Conservation (phyloP, 2,797 vertebrate genomes). For the Amblyopsis hoosieri region DNA sequence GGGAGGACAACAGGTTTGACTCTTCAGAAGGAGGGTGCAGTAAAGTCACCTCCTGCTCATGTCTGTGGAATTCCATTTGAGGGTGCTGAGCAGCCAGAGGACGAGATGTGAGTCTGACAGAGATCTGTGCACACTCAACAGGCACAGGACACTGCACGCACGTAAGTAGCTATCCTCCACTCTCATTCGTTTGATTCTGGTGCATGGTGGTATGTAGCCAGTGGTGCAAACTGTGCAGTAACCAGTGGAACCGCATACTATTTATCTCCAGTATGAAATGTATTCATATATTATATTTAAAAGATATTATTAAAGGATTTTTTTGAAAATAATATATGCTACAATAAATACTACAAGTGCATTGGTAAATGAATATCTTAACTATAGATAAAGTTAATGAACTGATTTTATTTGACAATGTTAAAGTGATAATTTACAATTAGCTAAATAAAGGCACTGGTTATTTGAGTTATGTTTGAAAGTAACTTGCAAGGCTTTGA, state of each 20-base stretch:
- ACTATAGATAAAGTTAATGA: too few relatives aligned
- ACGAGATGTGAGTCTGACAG: conserved; percentile 80
- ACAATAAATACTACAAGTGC: conserved; percentile 18
- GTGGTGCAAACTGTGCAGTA: conserved; percentile 16
- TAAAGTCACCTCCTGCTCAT: conserved; percentile 86
- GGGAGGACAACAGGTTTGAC: conserved; percentile 79
- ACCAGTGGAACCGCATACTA: conserved; percentile 1
- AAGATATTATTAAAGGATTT: background rate
- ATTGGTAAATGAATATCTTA: background rate
- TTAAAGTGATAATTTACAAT: too few relatives aligned
- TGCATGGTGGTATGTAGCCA: conserved; percentile 9
- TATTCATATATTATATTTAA: background rate
- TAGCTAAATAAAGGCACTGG: conserved; percentile 9
- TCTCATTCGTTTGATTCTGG: conserved; percentile 24
- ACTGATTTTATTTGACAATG: too few relatives aligned
- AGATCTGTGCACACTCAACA: conserved; percentile 87
- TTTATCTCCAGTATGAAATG: conserved; percentile 9
- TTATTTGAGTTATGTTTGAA: conserved; percentile 64
- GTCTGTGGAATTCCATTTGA: conserved; percentile 89
- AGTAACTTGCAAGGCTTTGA: conserved; percentile 50
- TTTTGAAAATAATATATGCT: conserved; percentile 10
- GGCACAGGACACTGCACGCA: conserved; percentile 86
- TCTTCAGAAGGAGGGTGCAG: conserved; percentile 87
- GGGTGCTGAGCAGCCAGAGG: conserved; percentile 86
- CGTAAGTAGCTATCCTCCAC: conserved; percentile 83